These are phyloP conservation scores for Gymnocephalus cernua DNA, from an alignment of 2,113 vertebrate genomes.

Conservation along the genomic window DNA sequence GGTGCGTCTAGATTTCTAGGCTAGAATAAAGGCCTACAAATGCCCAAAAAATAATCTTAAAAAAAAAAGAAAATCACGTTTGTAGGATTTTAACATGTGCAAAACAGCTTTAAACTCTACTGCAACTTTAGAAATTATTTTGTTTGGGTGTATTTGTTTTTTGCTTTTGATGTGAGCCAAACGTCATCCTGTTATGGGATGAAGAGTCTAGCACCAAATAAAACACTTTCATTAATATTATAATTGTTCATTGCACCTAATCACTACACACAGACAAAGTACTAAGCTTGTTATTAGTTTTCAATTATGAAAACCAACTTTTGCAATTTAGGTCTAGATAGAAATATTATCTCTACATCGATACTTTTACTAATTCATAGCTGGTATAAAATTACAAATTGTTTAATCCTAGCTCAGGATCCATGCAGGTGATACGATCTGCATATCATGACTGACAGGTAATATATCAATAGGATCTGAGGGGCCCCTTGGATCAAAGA, in stretches of 20 bases:
- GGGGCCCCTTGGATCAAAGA: constrained; percentile 61
- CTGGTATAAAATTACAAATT: constrained; percentile 47
- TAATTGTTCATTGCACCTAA: background rate
- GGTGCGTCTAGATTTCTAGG: no score
- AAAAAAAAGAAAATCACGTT: background rate
- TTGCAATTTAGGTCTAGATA: background rate
- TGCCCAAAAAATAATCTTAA: no score
- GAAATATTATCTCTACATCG: constrained; percentile 3
- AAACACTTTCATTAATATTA: background rate
- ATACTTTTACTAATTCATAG: constrained; percentile 32
- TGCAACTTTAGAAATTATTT: background rate
- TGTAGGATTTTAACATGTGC: background rate
- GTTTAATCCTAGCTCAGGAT: constrained; percentile 47
- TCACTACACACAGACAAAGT: background rate
- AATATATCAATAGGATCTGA: constrained; percentile 59
- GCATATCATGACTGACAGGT: constrained; percentile 60
- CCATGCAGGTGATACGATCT: constrained; percentile 53
- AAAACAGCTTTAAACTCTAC: background rate
- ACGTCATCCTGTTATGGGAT: background rate
- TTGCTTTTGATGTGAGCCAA: background rate
- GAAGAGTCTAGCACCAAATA: background rate
- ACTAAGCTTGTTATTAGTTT: background rate
- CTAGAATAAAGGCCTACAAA: no score
- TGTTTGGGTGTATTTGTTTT: background rate
- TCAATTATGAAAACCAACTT: constrained; percentile 6